Evolutionary conservation across 1,140 invertebrate species (phyloP).

Genomic region (Anoplolepis gracilipes): DNA sequence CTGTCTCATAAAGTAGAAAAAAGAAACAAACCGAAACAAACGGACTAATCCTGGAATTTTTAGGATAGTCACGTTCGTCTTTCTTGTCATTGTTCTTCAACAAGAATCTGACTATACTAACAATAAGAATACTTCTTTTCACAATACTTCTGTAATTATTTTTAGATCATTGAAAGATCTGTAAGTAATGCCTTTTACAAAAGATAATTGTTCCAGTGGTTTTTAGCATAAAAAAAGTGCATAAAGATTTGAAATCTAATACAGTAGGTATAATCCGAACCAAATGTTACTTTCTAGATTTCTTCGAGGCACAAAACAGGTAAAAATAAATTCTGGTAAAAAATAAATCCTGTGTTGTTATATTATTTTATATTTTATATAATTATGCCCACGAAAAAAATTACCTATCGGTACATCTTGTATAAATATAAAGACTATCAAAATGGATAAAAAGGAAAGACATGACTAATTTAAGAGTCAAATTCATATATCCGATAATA

Average conservation of each 20-base stretch:
- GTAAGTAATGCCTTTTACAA: background rate
- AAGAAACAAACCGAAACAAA: constrained; percentile 61
- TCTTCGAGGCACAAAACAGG: too few species aligned
- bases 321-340: too few species aligned
- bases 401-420: too few species aligned
- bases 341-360: too few species aligned
- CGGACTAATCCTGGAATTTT: constrained; percentile 71
- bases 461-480: background rate
- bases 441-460: background rate
- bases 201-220: background rate
- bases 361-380: too few species aligned
- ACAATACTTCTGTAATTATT: constrained; percentile 68
- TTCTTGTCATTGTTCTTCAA: background rate
- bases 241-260: background rate
- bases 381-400: too few species aligned
- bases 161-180: constrained; percentile 64
- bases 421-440: background rate
- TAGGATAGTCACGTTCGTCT: constrained; percentile 76
- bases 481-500: background rate
- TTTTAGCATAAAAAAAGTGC: background rate
- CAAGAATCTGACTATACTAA: constrained; percentile 65
- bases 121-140: too few species aligned
- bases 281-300: too few species aligned
- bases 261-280: too few species aligned
- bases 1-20: too few species aligned